Evolutionary conservation across 2,888 invertebrate genomes (phyloP).

Genomic region (Ochlodes sylvanus): DNA sequence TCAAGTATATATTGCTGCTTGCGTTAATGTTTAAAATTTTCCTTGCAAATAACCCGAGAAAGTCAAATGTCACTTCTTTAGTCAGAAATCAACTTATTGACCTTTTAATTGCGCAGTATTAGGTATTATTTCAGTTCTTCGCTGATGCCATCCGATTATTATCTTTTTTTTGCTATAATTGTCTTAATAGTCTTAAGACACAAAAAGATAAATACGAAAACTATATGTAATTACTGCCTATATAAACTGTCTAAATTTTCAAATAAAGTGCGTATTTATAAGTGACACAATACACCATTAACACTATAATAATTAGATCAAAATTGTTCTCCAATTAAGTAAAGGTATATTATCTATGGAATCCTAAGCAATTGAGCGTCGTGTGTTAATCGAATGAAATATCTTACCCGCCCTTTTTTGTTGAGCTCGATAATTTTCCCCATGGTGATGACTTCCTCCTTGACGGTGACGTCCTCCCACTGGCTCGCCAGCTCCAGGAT

Average conservation of each 20-base stretch:
- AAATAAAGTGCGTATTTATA: too few species aligned
- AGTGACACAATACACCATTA: background rate
- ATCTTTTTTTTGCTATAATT: too few species aligned
- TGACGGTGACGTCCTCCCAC: slow-evolving; percentile 95
- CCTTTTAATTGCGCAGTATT: slow-evolving; percentile 21
- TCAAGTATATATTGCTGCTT: too few species aligned
- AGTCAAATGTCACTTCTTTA: slow-evolving; percentile 24
- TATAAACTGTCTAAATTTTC: too few species aligned
- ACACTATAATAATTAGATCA: too few species aligned
- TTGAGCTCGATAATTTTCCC: slow-evolving; percentile 89
- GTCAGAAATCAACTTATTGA: slow-evolving; percentile 4
- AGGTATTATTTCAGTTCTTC: background rate
- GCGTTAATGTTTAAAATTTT: too few species aligned
- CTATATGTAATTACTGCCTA: too few species aligned
- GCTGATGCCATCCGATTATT: background rate
- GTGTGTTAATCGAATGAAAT: background rate
- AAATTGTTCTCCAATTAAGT: too few species aligned
- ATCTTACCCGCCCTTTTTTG: slow-evolving; percentile 92
- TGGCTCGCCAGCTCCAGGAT: slow-evolving; percentile 91
- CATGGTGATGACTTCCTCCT: slow-evolving; percentile 94
- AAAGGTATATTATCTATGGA: too few species aligned
- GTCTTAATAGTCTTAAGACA: too few species aligned
- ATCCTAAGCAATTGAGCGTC: too few species aligned
- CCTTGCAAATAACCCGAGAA: background rate
- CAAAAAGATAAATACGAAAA: too few species aligned